A percentile compares a stretch with the other conserved stretches of the same genome.
phyloP scores from a whole-genome alignment of 2,888 invertebrate species.

The Eupithecia tripunctaria region DNA sequence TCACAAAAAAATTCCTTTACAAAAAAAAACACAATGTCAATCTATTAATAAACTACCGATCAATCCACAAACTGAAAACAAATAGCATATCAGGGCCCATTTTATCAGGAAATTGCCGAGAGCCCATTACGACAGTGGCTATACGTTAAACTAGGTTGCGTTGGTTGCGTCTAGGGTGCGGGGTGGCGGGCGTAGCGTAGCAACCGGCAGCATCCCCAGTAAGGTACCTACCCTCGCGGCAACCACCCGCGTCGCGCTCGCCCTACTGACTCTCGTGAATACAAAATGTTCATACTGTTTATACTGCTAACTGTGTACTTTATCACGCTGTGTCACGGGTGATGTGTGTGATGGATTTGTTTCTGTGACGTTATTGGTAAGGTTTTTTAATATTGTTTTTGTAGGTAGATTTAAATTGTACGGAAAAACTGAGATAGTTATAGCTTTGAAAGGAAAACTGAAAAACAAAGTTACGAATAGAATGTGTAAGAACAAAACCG shows the following conservation, averaged over 20 bases:
- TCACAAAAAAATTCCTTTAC: background rate
- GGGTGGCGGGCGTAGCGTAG: slow-evolving; percentile 78
- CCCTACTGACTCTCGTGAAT: slow-evolving; percentile 45
- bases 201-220: slow-evolving; percentile 83
- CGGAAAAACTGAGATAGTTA: background rate
- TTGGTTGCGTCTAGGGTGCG: slow-evolving; percentile 78
- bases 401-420: background rate
- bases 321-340: slow-evolving; percentile 77
- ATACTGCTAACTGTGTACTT: slow-evolving; percentile 78
- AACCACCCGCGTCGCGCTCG: slow-evolving; percentile 61
- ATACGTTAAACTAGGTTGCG: slow-evolving; percentile 82
- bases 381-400: slow-evolving; percentile 1
- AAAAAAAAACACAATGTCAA: background rate
- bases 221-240: slow-evolving; percentile 62
- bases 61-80: slow-evolving; percentile 49
- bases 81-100: slow-evolving; percentile 66
- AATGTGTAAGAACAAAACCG: background rate
- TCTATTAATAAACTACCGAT: slow-evolving; percentile 32
- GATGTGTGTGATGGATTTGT: slow-evolving; percentile 64
- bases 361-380: slow-evolving; percentile 57
- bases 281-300: slow-evolving; percentile 78
- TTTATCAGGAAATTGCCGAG: slow-evolving; percentile 81
- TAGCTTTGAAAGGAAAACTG: background rate
- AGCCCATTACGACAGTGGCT: slow-evolving; percentile 80
- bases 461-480: background rate